Percentiles rank a stretch among this genome's conserved stretches.
Evolutionary conservation across 2,888 invertebrate genomes (phyloP).

Genomic region (Lasioglossum oenotherae): DNA sequence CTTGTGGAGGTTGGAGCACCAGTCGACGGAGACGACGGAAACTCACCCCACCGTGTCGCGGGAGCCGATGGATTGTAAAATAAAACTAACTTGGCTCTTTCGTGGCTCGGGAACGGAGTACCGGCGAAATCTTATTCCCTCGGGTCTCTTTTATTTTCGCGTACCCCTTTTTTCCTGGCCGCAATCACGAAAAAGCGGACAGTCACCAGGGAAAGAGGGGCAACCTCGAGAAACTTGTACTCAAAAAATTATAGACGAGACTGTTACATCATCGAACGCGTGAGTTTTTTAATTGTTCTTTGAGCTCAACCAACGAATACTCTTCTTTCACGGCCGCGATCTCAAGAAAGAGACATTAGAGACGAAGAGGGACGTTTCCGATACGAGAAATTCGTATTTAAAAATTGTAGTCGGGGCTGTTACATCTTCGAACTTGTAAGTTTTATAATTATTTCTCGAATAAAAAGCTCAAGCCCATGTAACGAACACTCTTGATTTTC

Average conservation of each 20-base stretch:
- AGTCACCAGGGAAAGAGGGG: background rate
- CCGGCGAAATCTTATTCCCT: constrained; percentile 82
- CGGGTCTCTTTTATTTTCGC: constrained; percentile 76
- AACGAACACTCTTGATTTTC: background rate
- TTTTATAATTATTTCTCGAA: constrained; percentile 17
- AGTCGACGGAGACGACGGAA: constrained; percentile 34
- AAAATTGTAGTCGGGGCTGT: constrained; percentile 16
- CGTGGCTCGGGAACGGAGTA: constrained; percentile 77
- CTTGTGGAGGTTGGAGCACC: constrained; percentile 37
- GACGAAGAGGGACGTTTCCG: constrained; percentile 51
- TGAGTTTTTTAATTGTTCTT: background rate
- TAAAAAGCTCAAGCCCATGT: constrained; percentile 11
- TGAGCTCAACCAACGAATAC: background rate
- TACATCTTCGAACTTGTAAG: constrained; percentile 5
- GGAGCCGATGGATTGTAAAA: constrained; percentile 84
- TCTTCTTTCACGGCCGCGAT: background rate
- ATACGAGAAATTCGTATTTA: constrained; percentile 27
- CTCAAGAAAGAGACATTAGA: background rate
- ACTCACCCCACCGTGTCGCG: constrained; percentile 74
- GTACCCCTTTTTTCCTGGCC: constrained; percentile 52
- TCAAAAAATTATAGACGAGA: background rate
- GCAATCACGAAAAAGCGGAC: constrained; percentile 42
- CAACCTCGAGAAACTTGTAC: background rate
- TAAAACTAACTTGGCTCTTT: constrained; percentile 84
- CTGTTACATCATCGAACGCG: background rate